Conservation (phyloP, 2,797 vertebrate species). For the Pogoniulus pusillus region DNA sequence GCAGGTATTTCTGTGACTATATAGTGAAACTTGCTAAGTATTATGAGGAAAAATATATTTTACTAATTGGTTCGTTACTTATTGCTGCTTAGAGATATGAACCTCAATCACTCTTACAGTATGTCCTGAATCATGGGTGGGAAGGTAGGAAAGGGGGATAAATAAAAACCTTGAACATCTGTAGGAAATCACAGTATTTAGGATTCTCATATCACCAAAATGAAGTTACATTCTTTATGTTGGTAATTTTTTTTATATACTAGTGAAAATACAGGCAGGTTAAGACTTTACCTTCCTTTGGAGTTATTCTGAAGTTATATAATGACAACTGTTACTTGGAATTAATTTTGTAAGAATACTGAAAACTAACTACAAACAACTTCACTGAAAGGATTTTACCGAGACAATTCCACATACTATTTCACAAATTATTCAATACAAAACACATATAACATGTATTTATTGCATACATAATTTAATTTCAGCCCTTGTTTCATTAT, state of each 20-base stretch:
- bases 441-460: rapidly evolving
- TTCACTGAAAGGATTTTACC: neutral
- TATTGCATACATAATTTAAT: neutral
- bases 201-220: neutral
- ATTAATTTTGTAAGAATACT: neutral
- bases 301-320: neutral
- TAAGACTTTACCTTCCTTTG: neutral
- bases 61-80: neutral
- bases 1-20: neutral
- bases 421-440: neutral
- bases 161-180: neutral
- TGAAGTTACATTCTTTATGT: neutral
- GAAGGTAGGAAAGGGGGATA: neutral
- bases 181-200: neutral
- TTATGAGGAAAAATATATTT: neutral
- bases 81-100: neutral
- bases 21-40: neutral
- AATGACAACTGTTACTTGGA: neutral
- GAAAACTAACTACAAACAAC: neutral
- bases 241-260: neutral
- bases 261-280: neutral
- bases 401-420: neutral
- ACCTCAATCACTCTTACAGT: neutral
- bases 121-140: neutral
- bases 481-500: neutral